Base-by-base conservation (phyloP, 37 sponge, comb jelly and placozoan genomes). In the Diacarnus erythraeanus region DNA sequence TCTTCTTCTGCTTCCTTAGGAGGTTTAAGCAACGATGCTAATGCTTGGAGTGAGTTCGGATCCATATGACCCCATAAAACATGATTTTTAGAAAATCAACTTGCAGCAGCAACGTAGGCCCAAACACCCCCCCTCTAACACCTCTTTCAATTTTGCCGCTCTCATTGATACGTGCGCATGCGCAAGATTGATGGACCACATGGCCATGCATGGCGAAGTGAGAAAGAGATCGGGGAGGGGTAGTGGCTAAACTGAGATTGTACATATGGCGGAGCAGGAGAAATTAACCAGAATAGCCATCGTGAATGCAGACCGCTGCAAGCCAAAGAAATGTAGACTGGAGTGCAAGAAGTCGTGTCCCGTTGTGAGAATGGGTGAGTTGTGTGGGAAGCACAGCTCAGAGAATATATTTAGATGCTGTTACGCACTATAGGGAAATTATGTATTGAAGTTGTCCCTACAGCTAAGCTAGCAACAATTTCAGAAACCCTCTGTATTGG, bases 291-390 rank as follows among this genome's bases (percentile, higher is more conserved):
- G 99, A 73, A 91, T 98, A 63, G 99, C 99, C 54, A 93, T 98
- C 38, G 99, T 98, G 33, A 98, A 78, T 65, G 34, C 34, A 9
- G 99, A 98, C 79, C 77, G 90, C 37, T 98, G 99, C 78, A 90
- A 91, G 77, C 99, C 99, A 27, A 98, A 98, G 84, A 95, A 93
- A 64, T 98, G 99, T 72, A 82, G 89, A 23, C 99, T 96, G 56
- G 99, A 98, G 77, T 98, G 99, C 86, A 93, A 88, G 64, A 90
- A 85, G 51, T 90, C 90, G 35, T 98, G 99, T 87, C 99, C 99
- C 23, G 99, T 98, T 6, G 87, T 86, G 44, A 85, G 94, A 80
- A 98, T 96, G 94, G 99, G 99, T 86, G 59, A 81, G 87, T 57
- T 33, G 27, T 22, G 12, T 17, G 23, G 43, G 26, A 42, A 34